A percentile compares a stretch with the other conserved stretches of the same genome.
phyloP scores from a whole-genome alignment of 2,113 vertebrate species.

The Chauna torquata region DNA sequence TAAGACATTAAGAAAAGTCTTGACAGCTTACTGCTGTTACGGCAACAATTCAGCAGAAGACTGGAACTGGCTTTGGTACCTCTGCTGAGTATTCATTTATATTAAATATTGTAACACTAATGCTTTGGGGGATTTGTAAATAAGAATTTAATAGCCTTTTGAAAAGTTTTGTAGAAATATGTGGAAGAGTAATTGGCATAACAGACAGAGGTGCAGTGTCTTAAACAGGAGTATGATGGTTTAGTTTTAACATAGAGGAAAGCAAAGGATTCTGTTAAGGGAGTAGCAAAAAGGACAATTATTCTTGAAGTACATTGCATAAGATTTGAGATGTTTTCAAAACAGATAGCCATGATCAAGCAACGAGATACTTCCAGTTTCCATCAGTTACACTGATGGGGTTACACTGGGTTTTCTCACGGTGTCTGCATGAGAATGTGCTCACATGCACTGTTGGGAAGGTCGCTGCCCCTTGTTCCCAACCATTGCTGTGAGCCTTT shows the following conservation, averaged over 20 bases:
- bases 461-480: no score
- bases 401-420: no score
- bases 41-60: background rate
- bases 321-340: no score
- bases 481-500: no score
- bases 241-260: background rate
- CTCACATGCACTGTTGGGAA: no score
- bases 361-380: no score
- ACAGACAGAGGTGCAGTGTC: background rate
- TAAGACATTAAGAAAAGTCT: background rate
- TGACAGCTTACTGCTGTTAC: background rate
- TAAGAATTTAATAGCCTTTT: background rate
- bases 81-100: background rate
- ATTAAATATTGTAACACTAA: background rate
- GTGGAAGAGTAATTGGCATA: background rate
- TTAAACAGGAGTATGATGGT: background rate
- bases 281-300: no score
- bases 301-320: no score
- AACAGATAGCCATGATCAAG: no score
- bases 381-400: no score
- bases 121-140: background rate
- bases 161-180: background rate
- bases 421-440: no score
- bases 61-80: background rate
- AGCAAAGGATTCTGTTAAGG: no score